These are phyloP conservation scores for Neodiprion pinetum DNA, from an alignment of 1,140 invertebrate species.

Conservation along the genomic window DNA sequence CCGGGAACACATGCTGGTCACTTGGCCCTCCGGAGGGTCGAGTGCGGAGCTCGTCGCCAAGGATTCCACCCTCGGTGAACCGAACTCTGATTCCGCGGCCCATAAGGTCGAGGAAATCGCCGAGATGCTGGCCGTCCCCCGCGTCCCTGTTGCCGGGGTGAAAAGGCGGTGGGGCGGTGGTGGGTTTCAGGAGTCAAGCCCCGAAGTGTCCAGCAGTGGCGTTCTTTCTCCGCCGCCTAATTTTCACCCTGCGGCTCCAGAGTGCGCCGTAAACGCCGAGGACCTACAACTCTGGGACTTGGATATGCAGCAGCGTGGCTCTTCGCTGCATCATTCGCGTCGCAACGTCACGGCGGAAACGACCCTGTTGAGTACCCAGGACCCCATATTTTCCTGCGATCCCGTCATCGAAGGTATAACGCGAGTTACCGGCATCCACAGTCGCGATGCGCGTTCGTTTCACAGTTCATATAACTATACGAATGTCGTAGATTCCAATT, in stretches of 20 bases:
- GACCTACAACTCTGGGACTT: constrained; percentile 85
- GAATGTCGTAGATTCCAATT: too few relatives aligned
- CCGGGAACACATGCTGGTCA: background rate
- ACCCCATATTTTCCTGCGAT: constrained; percentile 47
- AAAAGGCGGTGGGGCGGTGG: constrained; percentile 50
- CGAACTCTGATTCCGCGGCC: background rate
- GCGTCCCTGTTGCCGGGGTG: constrained; percentile 51
- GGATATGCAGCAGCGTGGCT: constrained; percentile 62
- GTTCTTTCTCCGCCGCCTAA: constrained; percentile 50
- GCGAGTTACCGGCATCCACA: background rate
- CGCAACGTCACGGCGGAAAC: constrained; percentile 11
- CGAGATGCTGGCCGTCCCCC: constrained; percentile 52
- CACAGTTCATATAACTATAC: too few relatives aligned
- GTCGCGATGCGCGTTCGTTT: too few relatives aligned
- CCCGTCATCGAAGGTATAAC: constrained; percentile 49
- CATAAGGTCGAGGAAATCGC: constrained; percentile 11
- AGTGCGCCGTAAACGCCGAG: constrained; percentile 69
- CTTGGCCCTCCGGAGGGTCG: constrained; percentile 6
- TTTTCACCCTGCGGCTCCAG: constrained; percentile 67
- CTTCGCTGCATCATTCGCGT: background rate
- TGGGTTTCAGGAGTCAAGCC: constrained; percentile 64
- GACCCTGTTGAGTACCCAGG: constrained; percentile 25
- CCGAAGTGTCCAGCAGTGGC: constrained; percentile 54
- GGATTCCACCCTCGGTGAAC: constrained; percentile 9
- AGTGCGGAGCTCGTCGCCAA: background rate